Evolutionary conservation across 1,140 invertebrate species (phyloP), one percentile per base, ranked within the genome.

Genomic region (Hypsibius dujardini): DNA sequence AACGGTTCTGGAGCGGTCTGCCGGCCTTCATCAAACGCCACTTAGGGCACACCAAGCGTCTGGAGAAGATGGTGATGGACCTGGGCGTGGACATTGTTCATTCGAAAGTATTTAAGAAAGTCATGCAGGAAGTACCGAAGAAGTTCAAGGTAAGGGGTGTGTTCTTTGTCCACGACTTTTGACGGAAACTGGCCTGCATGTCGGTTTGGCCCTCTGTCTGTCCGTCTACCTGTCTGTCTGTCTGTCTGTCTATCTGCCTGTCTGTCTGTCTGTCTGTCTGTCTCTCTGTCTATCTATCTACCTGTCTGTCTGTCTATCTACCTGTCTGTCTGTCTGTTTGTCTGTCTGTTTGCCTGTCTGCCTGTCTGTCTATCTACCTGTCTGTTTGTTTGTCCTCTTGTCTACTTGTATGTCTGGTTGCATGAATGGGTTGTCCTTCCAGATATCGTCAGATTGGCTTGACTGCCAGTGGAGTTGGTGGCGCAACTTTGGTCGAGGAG

Each of bases 401-500:
- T 28, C 28, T 28, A 28, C 28, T 28, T 28, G 28, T 28, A 28
- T 28, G 28, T 28, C 28, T 28, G 28, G 28, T 28, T 28, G 28
- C 28, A 28, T 28, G 28, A 28, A 28, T 28, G 28, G 28, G 28
- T 28, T 28, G 28, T 28, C 28, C 45, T 67, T 67, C 42, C 62
- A 67, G 62, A 42, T 42, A 7, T 67, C 62, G 12, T 15, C 12
- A 45, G 62, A 67, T 15, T 67, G 62, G 62, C 3, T 12, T 12
- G 42, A 42, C 45, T 67, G 62, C 45, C 62, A 67, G 62, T 67
- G 62, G 62, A 67, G 45, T 15, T 67, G 62, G 62, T 67, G 62
- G 62, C 62, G 45, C 12, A 67, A 67, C n/a, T 56, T 56, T n/a
- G 50, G 7, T 56, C 50, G 50, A 12, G n/a, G n/a, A 7, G 7